phyloP scores from a whole-genome alignment of 2,888 invertebrate genomes.

The Oscheius sp. region DNA sequence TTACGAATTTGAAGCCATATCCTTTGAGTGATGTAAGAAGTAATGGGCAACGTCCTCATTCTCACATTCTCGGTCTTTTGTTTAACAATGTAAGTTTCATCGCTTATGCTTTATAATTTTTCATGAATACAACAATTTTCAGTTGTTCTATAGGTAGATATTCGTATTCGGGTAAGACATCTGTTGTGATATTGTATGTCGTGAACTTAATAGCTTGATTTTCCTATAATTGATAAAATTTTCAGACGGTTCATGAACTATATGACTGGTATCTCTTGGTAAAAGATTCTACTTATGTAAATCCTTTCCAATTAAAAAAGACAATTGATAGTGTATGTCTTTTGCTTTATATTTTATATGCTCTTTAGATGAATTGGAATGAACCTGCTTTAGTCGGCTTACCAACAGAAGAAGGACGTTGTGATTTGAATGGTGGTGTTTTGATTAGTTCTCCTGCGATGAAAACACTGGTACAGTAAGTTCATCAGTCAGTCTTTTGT shows the following conservation, averaged over 20 bases:
- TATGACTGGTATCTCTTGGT: constrained; percentile 92
- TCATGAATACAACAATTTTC: no score
- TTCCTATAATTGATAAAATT: not conserved
- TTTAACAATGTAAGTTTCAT: constrained; percentile 44
- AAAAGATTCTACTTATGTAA: constrained; percentile 85
- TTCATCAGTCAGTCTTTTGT: constrained; percentile 18
- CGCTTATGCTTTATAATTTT: not conserved
- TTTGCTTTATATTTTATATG: not conserved
- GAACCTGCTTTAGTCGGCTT: constrained; percentile 51
- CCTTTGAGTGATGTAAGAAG: constrained; percentile 27
- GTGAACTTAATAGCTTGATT: no score
- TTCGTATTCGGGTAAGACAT: no score
- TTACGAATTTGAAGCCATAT: constrained; percentile 59
- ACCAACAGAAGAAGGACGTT: constrained; percentile 64
- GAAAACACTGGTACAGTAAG: constrained; percentile 77
- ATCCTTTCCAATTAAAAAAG: constrained; percentile 80
- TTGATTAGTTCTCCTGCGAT: constrained; percentile 87
- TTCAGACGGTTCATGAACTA: constrained; percentile 75
- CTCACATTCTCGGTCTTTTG: constrained; percentile 43
- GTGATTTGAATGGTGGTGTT: constrained; percentile 82
- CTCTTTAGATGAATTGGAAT: constrained; percentile 63
- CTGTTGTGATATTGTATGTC: not conserved
- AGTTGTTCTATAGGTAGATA: no score
- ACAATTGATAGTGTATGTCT: constrained; percentile 74
- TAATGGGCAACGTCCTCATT: constrained; percentile 54